Conservation (phyloP, 1,140 invertebrate genomes). For the Harlomillsia oculata region DNA sequence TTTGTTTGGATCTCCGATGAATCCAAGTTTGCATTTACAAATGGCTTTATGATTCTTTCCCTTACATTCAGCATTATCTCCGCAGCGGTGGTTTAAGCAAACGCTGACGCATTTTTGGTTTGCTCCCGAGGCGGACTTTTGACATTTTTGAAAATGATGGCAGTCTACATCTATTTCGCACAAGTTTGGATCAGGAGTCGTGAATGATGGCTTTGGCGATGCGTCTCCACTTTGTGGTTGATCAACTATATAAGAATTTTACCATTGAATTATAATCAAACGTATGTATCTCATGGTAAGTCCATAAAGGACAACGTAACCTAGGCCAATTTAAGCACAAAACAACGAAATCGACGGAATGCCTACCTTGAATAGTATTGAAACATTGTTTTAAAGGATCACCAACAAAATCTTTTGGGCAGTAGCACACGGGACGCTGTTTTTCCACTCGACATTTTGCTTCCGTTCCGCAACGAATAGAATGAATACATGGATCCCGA, state of each 20-base stretch:
- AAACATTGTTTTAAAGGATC: conserved; percentile 21
- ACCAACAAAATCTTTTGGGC: conserved; percentile 54
- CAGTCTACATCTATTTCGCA: too few relatives aligned
- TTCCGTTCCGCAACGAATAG: conserved; percentile 57
- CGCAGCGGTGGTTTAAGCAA: conserved; percentile 65
- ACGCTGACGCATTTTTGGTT: too few relatives aligned
- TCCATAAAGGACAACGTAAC: too few relatives aligned
- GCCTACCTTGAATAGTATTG: conserved; percentile 25
- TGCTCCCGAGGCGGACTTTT: too few relatives aligned
- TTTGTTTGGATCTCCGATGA: conserved; percentile 61
- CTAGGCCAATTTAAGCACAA: conserved; percentile 43
- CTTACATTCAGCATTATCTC: conserved; percentile 56
- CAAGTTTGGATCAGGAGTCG: too few relatives aligned
- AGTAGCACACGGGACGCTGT: conserved; percentile 62
- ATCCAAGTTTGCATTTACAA: conserved; percentile 66
- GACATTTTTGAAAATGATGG: too few relatives aligned
- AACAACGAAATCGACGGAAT: not conserved
- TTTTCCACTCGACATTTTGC: conserved; percentile 65
- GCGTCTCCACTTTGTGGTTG: too few relatives aligned
- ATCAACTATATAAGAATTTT: too few relatives aligned
- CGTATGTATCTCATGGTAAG: too few relatives aligned
- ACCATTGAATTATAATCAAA: too few relatives aligned
- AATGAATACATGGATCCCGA: conserved; percentile 63
- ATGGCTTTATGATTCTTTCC: conserved; percentile 56
- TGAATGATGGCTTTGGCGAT: too few relatives aligned